Conservation (phyloP, 2,113 vertebrate species). For the Mystacornis crossleyi region DNA sequence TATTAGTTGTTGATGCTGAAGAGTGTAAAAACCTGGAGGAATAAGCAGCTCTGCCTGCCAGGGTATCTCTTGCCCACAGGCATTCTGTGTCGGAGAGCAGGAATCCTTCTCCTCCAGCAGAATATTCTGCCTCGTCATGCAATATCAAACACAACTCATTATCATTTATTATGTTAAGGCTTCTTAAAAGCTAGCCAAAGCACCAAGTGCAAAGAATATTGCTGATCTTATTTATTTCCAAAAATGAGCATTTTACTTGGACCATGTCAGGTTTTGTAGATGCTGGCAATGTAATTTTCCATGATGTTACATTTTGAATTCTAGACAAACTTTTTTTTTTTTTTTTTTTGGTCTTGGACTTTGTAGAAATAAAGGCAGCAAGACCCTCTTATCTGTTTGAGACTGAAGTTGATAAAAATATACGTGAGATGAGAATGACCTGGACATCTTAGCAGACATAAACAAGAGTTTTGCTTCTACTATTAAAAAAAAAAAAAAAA, state of each 20-base stretch:
- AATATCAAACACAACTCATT: neutral
- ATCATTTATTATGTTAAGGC: neutral
- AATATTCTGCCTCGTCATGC: slow-evolving; percentile 65
- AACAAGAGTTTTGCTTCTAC: neutral
- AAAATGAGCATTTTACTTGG: neutral
- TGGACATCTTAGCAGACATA: neutral
- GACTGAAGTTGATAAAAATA: neutral
- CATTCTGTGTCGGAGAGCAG: neutral
- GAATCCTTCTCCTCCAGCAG: neutral
- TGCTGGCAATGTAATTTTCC: neutral
- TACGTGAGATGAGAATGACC: neutral
- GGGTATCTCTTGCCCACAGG: slow-evolving; percentile 21
- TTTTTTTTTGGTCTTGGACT: neutral
- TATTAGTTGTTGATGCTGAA: slow-evolving; percentile 50
- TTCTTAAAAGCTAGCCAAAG: neutral
- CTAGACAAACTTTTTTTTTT: neutral
- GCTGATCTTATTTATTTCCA: neutral
- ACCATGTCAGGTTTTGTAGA: neutral
- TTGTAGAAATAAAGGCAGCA: neutral
- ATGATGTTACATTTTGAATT: neutral
- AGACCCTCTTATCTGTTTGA: neutral
- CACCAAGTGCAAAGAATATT: neutral
- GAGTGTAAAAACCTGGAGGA: slow-evolving; percentile 55
- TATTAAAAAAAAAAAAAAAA: neutral
- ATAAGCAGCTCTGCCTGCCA: slow-evolving; percentile 26